Evolutionary conservation across 2,888 invertebrate genomes (phyloP), one percentile per base, ranked within the genome.

Genomic region (Bembecia ichneumoniformis): DNA sequence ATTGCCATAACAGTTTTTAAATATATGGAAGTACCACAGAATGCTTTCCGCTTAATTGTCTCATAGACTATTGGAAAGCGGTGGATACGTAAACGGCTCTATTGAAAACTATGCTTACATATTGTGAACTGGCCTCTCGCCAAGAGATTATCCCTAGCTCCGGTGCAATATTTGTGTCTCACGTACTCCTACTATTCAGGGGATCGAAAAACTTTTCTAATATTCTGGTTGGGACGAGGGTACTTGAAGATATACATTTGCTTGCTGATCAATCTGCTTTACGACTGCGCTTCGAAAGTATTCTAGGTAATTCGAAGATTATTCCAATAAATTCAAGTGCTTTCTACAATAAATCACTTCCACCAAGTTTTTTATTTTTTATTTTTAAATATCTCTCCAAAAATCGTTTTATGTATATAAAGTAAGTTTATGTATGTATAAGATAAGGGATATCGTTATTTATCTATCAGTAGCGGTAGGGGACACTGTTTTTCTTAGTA

Each of bases 131-230:
- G 86, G 86, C 82, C 60, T 55, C 50, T 54, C 62, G 83, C 86
- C 86, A 86, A 71, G 55, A 70, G 81, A 82, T 86, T 82, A 86
- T 77, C 78, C 71, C 58, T 60, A 64, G 67, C 62, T 69, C 58
- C 59, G 48, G 64, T 71, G 79, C 78, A 77, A 82, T 82, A 82
- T 81, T 82, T 80, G 77, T 79, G 77, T 81, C 81, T 78, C 81
- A 78, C 80, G 77, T 82, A 74, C 63, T 67, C 64, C 62, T 68
- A 74, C 73, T 74, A 79, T 84, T 80, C 77, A 72, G 71, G 72
- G 71, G 72, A 82, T 82, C 77, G 84, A 81, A 83, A 84, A 86
- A 84, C 81, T 86, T 86, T 86, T 83, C 81, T 83, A 82, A 84
- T 84, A 84, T 83, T 82, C 75, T 67, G 64, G 71, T 70, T 62